Base-by-base conservation (phyloP, 2,797 vertebrate genomes). In the Takifugu ocellatus region DNA sequence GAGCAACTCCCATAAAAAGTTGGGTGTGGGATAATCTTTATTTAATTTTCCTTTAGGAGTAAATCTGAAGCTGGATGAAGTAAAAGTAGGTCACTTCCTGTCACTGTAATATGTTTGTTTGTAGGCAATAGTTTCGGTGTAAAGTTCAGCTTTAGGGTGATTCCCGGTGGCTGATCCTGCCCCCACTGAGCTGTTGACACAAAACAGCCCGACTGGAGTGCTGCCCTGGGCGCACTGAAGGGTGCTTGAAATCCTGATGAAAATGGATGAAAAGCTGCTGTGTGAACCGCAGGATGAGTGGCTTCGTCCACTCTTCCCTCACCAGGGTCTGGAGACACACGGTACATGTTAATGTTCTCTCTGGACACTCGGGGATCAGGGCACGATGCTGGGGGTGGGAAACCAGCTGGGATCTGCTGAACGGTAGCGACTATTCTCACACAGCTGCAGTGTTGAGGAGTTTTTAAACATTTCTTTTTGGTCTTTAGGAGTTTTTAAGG, bases 91-190 rank as follows among this genome's bases (percentile, higher is more conserved):
- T 64, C 27, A 1, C 42, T 21, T 51, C 1, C 1, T 10, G 14
- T 14, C 6, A 2, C 14, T 16, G 12, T 14, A 17, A 62, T 58
- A 49, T 25, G 39, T 54, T 56, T 33, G 39, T 49, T 59, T 1
- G 1, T 42, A 42, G 27, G n/a, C 51, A 69, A 58, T 57, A 64
- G 49, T 42, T 46, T 2, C 14, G 51, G 68, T 51, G 44, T 54
- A 74, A 78, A 74, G 77, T 72, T 75, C 69, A 56, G 58, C 66
- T 50, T 52, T 50, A 4, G 61, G 60, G 57, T 69, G 74, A 75
- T 29, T 69, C 68, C 67, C 16, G 7, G 43, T 25, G 46, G 27
- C 8, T 2, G 8, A 56, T 60, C 79, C 66, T 81, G 64, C 59
- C 57, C 51, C 51, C 48, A 59, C 56, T 16, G 2, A 11, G 21